phyloP scores from a whole-genome alignment of 2,797 vertebrate genomes.

The Neostethus bicornis region DNA sequence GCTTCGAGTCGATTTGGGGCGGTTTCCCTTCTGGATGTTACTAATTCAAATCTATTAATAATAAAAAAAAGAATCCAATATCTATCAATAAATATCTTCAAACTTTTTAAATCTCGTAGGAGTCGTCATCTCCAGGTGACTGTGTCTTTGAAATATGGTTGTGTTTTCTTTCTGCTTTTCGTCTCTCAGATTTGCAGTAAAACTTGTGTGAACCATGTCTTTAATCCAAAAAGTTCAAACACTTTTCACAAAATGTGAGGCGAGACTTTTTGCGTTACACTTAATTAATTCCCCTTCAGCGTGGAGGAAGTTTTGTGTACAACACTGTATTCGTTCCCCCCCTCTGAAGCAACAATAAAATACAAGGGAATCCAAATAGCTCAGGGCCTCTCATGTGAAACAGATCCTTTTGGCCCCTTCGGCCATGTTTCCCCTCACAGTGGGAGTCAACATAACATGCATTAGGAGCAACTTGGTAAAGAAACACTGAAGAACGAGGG shows the following conservation, averaged over 20 bases:
- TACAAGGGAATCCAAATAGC: slow-evolving; percentile 79
- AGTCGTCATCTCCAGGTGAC: slow-evolving; percentile 28
- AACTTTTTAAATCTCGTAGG: slow-evolving; percentile 6
- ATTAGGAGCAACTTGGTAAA: slow-evolving; percentile 79
- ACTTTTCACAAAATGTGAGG: too few species aligned
- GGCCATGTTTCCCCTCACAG: slow-evolving; percentile 55
- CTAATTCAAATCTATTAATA: too few species aligned
- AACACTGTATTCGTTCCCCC: slow-evolving; percentile 81
- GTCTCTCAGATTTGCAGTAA: slow-evolving; percentile 55
- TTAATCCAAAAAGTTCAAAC: slow-evolving; percentile 61
- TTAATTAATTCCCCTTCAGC: slow-evolving; percentile 77
- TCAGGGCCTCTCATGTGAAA: slow-evolving; percentile 80
- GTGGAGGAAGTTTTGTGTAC: slow-evolving; percentile 74
- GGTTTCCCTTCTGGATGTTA: too few species aligned
- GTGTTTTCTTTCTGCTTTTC: slow-evolving; percentile 41
- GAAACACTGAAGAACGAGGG: slow-evolving; percentile 71
- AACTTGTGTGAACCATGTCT: slow-evolving; percentile 48
- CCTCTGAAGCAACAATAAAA: slow-evolving; percentile 79
- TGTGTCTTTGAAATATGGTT: slow-evolving; percentile 44
- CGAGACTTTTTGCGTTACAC: slow-evolving; percentile 75
- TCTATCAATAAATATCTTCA: too few species aligned
- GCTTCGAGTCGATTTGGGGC: too few species aligned
- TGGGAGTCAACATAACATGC: slow-evolving; percentile 76
- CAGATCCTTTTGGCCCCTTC: slow-evolving; percentile 74
- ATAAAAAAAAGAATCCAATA: too few species aligned